phyloP scores from a whole-genome alignment of 2,888 invertebrate species.

The Belgica antarctica region DNA sequence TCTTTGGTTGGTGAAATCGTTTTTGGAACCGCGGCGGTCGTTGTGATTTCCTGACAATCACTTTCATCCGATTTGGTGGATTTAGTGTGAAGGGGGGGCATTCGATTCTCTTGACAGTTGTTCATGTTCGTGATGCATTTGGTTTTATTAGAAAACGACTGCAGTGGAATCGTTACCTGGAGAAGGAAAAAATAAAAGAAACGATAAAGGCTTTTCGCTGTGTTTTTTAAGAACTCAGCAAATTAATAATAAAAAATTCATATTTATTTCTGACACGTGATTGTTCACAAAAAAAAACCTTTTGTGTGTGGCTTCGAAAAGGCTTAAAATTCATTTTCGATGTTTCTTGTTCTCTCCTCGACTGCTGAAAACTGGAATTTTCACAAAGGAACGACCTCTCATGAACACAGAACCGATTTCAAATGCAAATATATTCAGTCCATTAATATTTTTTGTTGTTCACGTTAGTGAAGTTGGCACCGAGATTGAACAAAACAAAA shows the following conservation, averaged over 20 bases:
- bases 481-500: slow-evolving; percentile 23
- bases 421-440: slow-evolving; percentile 41
- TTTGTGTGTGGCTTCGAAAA: not conserved
- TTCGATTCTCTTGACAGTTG: slow-evolving; percentile 39
- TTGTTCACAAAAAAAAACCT: not conserved
- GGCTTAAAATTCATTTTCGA: slow-evolving; percentile 30
- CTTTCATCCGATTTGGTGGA: slow-evolving; percentile 46
- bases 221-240: too few relatives aligned
- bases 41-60: slow-evolving; percentile 39
- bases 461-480: not conserved
- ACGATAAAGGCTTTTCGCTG: too few relatives aligned
- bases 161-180: slow-evolving; percentile 55
- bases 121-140: slow-evolving; percentile 43
- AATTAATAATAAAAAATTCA: slow-evolving; percentile 39
- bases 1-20: not conserved
- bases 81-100: slow-evolving; percentile 44
- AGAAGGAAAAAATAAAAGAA: slow-evolving; percentile 45
- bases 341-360: slow-evolving; percentile 9
- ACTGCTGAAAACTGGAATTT: not conserved
- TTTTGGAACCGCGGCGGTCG: slow-evolving; percentile 44
- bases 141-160: slow-evolving; percentile 50
- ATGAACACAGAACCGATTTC: slow-evolving; percentile 2
- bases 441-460: slow-evolving; percentile 30
- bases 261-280: slow-evolving; percentile 43
- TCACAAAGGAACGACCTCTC: slow-evolving; percentile 21